Percentiles rank a stretch among this genome's conserved stretches.
These are phyloP conservation scores for Cassiopea andromeda DNA, from an alignment of 30 jellyfish, hydroid and myxozoan genomes.

Conservation along the genomic window DNA sequence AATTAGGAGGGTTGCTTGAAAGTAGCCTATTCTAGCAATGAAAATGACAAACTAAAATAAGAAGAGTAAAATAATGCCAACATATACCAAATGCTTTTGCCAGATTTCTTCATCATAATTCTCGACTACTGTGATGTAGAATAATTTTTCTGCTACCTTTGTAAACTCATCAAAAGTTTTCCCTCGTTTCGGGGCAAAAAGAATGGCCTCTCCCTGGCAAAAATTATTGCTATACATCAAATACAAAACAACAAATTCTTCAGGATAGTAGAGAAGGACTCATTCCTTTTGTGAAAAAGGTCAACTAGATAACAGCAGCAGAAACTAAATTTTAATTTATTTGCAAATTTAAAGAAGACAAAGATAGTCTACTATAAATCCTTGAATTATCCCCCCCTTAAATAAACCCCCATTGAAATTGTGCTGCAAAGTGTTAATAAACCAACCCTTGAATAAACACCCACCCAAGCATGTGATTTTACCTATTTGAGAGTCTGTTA, in stretches of 20 bases:
- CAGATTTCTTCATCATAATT: conserved; percentile 68
- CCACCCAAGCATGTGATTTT: too few species aligned
- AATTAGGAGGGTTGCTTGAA: not conserved
- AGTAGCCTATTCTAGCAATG: not conserved
- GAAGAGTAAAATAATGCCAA: not conserved
- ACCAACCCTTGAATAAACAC: too few species aligned
- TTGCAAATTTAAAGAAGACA: too few species aligned
- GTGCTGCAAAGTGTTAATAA: too few species aligned
- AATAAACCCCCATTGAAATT: too few species aligned
- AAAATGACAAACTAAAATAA: not conserved
- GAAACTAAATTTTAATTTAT: too few species aligned
- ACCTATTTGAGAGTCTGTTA: too few species aligned
- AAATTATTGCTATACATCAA: not conserved
- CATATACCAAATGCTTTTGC: conserved; percentile 44
- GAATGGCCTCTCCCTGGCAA: conserved; percentile 58
- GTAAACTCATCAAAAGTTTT: conserved; percentile 29
- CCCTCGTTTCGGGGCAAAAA: conserved; percentile 73
- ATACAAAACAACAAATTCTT: too few species aligned
- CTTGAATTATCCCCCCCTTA: too few species aligned
- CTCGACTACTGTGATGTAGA: conserved; percentile 16
- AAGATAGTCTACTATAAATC: too few species aligned
- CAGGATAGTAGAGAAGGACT: too few species aligned
- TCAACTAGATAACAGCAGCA: not conserved
- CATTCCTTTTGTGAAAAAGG: not conserved
- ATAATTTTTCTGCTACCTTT: conserved; percentile 24